phyloP scores from a whole-genome alignment of 2,113 vertebrate genomes.

The Spermophilus dauricus region DNA sequence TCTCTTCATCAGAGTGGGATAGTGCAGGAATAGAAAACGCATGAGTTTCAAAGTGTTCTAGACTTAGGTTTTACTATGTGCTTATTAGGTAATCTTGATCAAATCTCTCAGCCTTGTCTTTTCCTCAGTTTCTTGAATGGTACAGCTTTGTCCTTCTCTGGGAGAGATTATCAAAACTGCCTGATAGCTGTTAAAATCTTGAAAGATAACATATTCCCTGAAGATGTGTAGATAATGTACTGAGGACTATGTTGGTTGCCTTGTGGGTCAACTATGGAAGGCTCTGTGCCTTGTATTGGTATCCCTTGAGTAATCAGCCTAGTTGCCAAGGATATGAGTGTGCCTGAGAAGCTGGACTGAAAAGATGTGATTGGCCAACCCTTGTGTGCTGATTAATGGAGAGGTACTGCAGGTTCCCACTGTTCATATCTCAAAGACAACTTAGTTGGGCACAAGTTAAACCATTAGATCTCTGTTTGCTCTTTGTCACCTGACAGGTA shows the following conservation, averaged over 20 bases:
- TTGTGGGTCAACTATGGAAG: neutral
- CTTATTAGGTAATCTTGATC: neutral
- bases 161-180: neutral
- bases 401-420: neutral
- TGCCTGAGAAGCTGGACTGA: neutral
- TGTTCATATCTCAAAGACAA: neutral
- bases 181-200: neutral
- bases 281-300: fast-evolving
- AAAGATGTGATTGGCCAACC: neutral
- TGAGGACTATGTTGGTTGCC: neutral
- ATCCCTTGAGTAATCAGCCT: neutral
- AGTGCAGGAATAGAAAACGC: neutral
- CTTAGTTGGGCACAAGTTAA: neutral
- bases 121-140: neutral
- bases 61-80: neutral
- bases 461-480: neutral
- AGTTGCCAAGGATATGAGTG: neutral
- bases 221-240: too few species aligned
- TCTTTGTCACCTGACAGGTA: neutral
- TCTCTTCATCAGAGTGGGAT: neutral
- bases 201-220: neutral
- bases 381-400: neutral
- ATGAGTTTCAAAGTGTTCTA: neutral
- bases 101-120: neutral
- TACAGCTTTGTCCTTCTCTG: neutral